phyloP scores from a whole-genome alignment of 2,888 invertebrate species.

The Volucella bombylans region DNA sequence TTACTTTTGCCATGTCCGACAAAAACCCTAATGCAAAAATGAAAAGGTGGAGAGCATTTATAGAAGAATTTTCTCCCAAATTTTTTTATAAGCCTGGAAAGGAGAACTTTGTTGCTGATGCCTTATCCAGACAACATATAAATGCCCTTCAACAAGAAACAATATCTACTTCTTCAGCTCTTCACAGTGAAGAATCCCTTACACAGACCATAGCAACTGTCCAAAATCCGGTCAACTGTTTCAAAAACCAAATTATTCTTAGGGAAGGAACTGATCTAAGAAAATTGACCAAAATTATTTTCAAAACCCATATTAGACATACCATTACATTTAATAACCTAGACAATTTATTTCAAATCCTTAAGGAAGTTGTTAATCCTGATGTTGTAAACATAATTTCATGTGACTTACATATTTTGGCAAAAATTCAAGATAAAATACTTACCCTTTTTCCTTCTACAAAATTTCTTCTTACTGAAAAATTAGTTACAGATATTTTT shows the following conservation, averaged over 20 bases:
- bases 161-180: neutral
- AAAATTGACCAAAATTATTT: slow-evolving; percentile 58
- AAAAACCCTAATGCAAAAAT: slow-evolving; percentile 55
- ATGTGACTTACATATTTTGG: slow-evolving; percentile 54
- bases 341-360: slow-evolving; percentile 9
- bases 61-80: slow-evolving; percentile 43
- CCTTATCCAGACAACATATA: slow-evolving; percentile 34
- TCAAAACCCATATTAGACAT: slow-evolving; percentile 43
- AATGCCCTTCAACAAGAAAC: slow-evolving; percentile 2
- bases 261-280: neutral
- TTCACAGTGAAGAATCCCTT: slow-evolving; percentile 17
- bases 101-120: slow-evolving; percentile 12
- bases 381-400: slow-evolving; percentile 45
- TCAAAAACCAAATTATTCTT: slow-evolving; percentile 32
- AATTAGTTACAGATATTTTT: slow-evolving; percentile 43
- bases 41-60: slow-evolving; percentile 52
- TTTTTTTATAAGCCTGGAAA: slow-evolving; percentile 39
- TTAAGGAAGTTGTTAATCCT: slow-evolving; percentile 20
- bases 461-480: slow-evolving; percentile 22
- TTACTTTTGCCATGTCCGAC: slow-evolving; percentile 48
- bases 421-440: slow-evolving; percentile 46
- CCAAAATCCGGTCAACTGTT: slow-evolving; percentile 20
- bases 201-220: slow-evolving; percentile 5
- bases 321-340: slow-evolving; percentile 25
- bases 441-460: slow-evolving; percentile 31